These are phyloP conservation scores for Enteromius unitaeniatus DNA, from an alignment of 2,797 vertebrate species.

Conservation along the genomic window DNA sequence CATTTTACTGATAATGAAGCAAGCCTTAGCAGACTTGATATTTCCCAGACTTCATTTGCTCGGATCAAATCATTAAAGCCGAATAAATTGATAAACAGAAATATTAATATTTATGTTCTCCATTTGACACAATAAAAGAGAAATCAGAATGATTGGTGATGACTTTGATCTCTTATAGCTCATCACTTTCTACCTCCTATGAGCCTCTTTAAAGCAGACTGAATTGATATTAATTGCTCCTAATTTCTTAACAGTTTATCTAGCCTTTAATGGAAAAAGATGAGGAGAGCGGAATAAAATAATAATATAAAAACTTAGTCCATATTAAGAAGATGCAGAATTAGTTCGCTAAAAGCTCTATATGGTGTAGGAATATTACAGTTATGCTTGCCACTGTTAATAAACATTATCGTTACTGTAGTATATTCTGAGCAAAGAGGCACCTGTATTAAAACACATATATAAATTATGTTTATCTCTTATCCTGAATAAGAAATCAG, in stretches of 20 bases:
- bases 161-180: slow-evolving; percentile 50
- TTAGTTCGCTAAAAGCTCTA: slow-evolving; percentile 37
- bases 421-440: slow-evolving; percentile 45
- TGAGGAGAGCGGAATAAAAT: background rate
- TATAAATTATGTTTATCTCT: slow-evolving; percentile 61
- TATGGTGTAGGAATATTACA: background rate
- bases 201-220: slow-evolving; percentile 42
- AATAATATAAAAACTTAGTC: background rate
- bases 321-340: slow-evolving; percentile 8
- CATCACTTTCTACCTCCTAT: slow-evolving; percentile 31
- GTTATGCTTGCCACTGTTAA: slow-evolving; percentile 10
- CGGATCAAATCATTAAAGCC: slow-evolving; percentile 37
- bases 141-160: slow-evolving; percentile 49
- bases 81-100: slow-evolving; percentile 41
- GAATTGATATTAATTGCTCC: slow-evolving; percentile 58
- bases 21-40: background rate
- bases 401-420: slow-evolving; percentile 39
- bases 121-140: slow-evolving; percentile 54
- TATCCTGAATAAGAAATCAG: slow-evolving; percentile 67
- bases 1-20: slow-evolving; percentile 20
- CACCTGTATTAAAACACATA: slow-evolving; percentile 61
- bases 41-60: slow-evolving; percentile 17
- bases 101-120: slow-evolving; percentile 46
- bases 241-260: slow-evolving; percentile 54
- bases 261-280: slow-evolving; percentile 36